Base-by-base conservation (phyloP, 1,140 invertebrate species). In the Drosophila ironensis region DNA sequence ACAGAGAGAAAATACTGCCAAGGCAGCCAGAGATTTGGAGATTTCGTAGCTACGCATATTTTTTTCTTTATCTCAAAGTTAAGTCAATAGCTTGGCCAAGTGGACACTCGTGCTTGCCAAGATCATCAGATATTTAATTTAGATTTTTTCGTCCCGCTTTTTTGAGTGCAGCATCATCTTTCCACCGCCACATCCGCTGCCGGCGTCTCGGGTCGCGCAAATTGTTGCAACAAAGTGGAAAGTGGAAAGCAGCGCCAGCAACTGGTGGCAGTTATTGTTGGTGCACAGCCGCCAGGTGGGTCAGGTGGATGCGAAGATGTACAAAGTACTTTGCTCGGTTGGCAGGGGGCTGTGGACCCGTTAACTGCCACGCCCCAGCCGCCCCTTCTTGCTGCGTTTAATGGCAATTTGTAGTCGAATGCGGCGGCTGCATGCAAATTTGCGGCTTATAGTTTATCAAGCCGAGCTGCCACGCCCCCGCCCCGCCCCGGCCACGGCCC, bases 181-280 rank as follows among this genome's bases (percentile, higher is more conserved):
- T 16, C 16, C 14, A 8, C 33, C 14, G 33, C 61, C 48, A 37
- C 61, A 38, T 66, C 48, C 64, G 25, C 51, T 64, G 28, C 59
- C 45, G 33, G 40, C 56, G 53, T 69, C 60, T 66, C 45, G 41
- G 73, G 54, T 51, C 70, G 64, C 80, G 73, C 73, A 82, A 82
- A 84, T 84, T 84, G 78, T 78, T 86, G 80, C 78, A 82, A 82
- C 78, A 82, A 84, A 82, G 78, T 82, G 78, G 51, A 74, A 48
- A 69, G 57, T 67, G 41, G 61, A 69, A 57, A 27, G 51, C 41
- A 53, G 33, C 22, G 45, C 25, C 38, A 77, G 78, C 78, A 82
- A 82, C 78, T 82, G 78, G 78, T 82, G 78, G 78, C 78, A 84
- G 78, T 84, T 82, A 84, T 82, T 82, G 78, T 82, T 78, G 73